Conservation (phyloP, 2,888 invertebrate species). For the Miltochrista miniata region DNA sequence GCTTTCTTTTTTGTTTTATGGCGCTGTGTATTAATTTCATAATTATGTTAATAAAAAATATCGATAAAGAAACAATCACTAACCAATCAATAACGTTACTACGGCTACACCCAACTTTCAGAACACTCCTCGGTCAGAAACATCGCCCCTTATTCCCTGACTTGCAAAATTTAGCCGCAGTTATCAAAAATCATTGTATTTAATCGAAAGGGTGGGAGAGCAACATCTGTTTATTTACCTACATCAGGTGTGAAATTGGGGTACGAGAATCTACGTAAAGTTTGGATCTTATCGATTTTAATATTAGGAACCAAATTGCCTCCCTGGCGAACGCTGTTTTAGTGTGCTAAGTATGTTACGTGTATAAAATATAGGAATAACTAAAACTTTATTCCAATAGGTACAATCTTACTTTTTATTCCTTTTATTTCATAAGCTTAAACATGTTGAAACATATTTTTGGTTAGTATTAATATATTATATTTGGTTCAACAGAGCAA, state of each 20-base stretch:
- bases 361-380: no score
- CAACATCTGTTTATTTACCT: constrained; percentile 7
- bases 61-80: constrained; percentile 5
- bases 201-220: constrained; percentile 23
- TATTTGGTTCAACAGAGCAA: no score
- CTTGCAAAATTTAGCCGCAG: constrained; percentile 14
- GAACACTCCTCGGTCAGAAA: constrained; percentile 1
- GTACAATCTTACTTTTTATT: no score
- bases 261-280: background rate
- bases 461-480: no score
- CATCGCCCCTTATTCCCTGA: constrained; percentile 5
- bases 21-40: no score
- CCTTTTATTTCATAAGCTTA: no score
- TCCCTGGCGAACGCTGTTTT: no score
- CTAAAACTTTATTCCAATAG: no score
- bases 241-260: background rate
- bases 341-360: no score
- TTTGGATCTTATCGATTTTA: background rate
- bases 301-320: no score
- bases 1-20: no score
- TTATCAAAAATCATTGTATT: constrained; percentile 16
- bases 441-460: no score
- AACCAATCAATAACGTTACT: constrained; percentile 11
- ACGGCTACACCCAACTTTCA: constrained; percentile 2
- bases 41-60: background rate